Evolutionary conservation across 2,113 vertebrate species (phyloP), one percentile per base, ranked within the genome.

Genomic region (Dasyprocta punctata): DNA sequence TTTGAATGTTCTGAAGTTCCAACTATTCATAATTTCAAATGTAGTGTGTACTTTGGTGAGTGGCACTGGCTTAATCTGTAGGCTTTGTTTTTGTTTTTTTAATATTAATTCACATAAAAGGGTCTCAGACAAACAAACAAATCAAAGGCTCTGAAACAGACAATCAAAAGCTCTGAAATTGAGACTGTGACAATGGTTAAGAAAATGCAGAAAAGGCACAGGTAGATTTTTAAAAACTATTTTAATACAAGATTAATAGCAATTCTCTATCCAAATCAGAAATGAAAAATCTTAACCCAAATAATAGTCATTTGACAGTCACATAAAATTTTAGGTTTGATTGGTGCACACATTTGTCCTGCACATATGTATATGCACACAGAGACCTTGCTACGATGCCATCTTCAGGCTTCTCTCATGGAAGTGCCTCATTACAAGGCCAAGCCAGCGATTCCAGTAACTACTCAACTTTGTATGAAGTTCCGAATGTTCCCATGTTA

Each of bases 201-300:
- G 67, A 97, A 96, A 94, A 97, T 94, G 36, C 86, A 97, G 83
- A 94, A 90, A 92, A 90, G 67, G 80, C 89, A 95, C 71, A 26
- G 90, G 92, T 92, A 67, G 96, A 96, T 97, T 98, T 98, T 98
- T 97, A 56, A 97, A 97, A 98, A 98, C 98, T 97, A 98, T 98
- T 98, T 98, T 98, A 97, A 98, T 98, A 98, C 97, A 98, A 97
- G 97, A 97, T 97, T 97, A 98, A 97, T 98, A 98, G 96, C 97
- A 98, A 97, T 97, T 97, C 97, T 98, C 97, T 98, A 98, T 97
- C 94, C 97, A 98, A 98, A 98, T 97, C 97, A 98, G 96, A 97
- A 98, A 98, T 89, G 96, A 97, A 98, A 98, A 98, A 94, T 96
- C 96, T 96, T 97, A 98, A 97, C 91, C 94, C 94, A 97, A 97